These are phyloP conservation scores for Nephotettix cincticeps DNA, from an alignment of 1,140 invertebrate genomes.

Conservation along the genomic window DNA sequence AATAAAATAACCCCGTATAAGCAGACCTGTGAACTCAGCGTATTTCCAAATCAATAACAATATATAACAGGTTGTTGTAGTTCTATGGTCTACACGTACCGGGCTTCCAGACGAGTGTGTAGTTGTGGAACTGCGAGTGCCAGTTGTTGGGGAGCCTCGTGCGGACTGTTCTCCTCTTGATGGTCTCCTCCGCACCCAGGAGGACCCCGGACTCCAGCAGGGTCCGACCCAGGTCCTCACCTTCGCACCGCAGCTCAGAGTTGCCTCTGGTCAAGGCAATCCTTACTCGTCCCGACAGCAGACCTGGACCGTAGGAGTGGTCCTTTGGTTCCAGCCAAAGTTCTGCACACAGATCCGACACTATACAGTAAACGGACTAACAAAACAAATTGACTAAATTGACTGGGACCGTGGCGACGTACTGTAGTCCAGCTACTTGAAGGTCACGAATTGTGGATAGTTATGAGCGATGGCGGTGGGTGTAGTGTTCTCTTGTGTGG, in stretches of 20 bases:
- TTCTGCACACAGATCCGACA: conserved; percentile 33
- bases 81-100: conserved; percentile 43
- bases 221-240: conserved; percentile 28
- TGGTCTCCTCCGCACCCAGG: conserved; percentile 28
- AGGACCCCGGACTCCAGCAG: conserved; percentile 32
- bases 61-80: not conserved
- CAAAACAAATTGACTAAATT: too few relatives aligned
- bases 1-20: too few relatives aligned
- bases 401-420: too few relatives aligned
- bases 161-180: conserved; percentile 25
- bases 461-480: too few relatives aligned
- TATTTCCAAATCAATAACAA: too few relatives aligned
- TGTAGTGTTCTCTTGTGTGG: too few relatives aligned
- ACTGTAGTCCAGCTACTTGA: too few relatives aligned
- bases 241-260: conserved; percentile 14
- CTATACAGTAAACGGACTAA: not conserved
- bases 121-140: conserved; percentile 60
- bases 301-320: conserved; percentile 34
- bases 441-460: too few relatives aligned
- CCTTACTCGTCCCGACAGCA: conserved; percentile 34
- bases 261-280: conserved; percentile 35
- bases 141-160: conserved; percentile 44
- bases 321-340: conserved; percentile 37
- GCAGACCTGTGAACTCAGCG: too few relatives aligned
- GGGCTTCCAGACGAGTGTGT: conserved; percentile 59